phyloP scores from a whole-genome alignment of 2,113 vertebrate genomes.

The human region GRCh38 chr11:9100001-9100500 shows the following conservation, averaged over 20 bases:
- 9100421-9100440: not conserved
- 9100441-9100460: not conserved
- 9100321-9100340: not conserved
- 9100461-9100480: not conserved
- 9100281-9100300: not conserved
- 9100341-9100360: not conserved
- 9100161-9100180: not conserved
- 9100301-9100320: not conserved
- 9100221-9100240: not conserved
- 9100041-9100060: not conserved
- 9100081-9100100: not conserved
- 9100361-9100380: not conserved
- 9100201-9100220: not conserved
- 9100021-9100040: not conserved
- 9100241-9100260: not conserved
- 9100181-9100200: not conserved
- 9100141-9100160: not conserved
- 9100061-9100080: not conserved
- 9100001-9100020: not conserved
- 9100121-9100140: not conserved
- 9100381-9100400: not conserved
- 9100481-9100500: not conserved
- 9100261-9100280: not conserved
- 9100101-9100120: not conserved
- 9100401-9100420: not conserved